Conservation (phyloP, 2,797 vertebrate genomes). For the Sebastes iracundus region DNA sequence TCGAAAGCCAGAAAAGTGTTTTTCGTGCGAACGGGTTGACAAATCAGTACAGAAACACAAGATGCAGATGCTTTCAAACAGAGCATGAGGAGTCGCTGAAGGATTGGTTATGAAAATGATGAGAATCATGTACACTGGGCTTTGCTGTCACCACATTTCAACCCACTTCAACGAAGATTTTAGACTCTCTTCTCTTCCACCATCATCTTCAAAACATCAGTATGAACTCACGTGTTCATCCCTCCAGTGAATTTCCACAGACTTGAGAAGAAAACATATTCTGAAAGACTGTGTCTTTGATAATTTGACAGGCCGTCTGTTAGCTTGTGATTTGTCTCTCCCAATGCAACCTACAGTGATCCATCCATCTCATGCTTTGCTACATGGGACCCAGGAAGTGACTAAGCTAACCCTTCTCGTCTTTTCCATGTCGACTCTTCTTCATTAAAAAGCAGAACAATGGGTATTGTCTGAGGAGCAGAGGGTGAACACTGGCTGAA, state of each 20-base stretch:
- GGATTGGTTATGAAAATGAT: not conserved
- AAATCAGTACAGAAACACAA: not conserved
- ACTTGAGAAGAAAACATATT: not conserved
- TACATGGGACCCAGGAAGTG: conserved; percentile 52
- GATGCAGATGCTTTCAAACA: not conserved
- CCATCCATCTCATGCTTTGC: not conserved
- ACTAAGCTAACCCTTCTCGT: conserved; percentile 59
- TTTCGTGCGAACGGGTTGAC: no score
- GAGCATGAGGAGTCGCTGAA: not conserved
- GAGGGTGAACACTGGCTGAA: conserved; percentile 77
- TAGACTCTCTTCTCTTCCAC: not conserved
- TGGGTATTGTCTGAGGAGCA: conserved; percentile 80
- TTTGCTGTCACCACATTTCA: not conserved
- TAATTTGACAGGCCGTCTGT: not conserved
- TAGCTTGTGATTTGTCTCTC: not conserved
- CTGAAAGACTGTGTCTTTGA: not conserved
- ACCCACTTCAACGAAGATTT: not conserved
- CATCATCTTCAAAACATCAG: not conserved
- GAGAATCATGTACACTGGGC: not conserved
- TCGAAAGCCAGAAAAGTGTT: no score
- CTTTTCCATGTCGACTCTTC: conserved; percentile 74
- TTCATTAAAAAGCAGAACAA: conserved; percentile 83
- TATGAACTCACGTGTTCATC: not conserved
- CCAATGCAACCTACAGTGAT: not conserved
- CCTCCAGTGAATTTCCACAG: not conserved